These are phyloP conservation scores for Myrmophylax atrothorax DNA, from an alignment of 2,113 vertebrate species.

Conservation along the genomic window DNA sequence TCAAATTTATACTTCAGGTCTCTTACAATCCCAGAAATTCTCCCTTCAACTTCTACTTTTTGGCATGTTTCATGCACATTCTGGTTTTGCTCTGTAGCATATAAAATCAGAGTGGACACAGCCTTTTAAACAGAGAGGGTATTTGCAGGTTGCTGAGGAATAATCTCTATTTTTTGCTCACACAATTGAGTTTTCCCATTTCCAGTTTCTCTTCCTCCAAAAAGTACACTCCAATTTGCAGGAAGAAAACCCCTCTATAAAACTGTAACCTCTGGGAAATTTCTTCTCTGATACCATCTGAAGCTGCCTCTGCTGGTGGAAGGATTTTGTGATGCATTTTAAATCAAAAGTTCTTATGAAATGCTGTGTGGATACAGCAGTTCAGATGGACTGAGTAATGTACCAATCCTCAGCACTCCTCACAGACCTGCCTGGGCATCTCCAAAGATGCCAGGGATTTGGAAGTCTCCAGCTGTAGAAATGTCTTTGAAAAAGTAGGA, in stretches of 20 bases:
- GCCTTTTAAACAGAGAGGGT: not conserved
- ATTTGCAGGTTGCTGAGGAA: not conserved
- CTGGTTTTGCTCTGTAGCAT: not conserved
- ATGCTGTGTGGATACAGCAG: not conserved
- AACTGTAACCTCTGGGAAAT: not conserved
- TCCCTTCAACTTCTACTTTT: not conserved
- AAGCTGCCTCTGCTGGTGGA: not conserved
- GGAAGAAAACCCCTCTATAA: not conserved
- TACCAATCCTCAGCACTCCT: not conserved
- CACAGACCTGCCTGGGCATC: not conserved
- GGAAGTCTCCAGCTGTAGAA: not conserved
- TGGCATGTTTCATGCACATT: not conserved
- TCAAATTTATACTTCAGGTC: not conserved
- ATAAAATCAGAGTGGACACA: not conserved
- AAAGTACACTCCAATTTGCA: not conserved
- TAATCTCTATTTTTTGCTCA: not conserved
- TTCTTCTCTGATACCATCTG: not conserved
- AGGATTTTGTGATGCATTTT: constrained; percentile 7
- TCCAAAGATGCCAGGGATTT: not conserved
- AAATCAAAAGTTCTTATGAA: not conserved
- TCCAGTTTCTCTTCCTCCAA: not conserved
- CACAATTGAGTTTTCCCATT: not conserved
- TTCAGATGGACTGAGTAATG: constrained; percentile 25
- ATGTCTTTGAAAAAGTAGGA: not conserved
- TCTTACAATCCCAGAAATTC: not conserved